phyloP scores from a whole-genome alignment of 2,797 vertebrate genomes.

The Scolopax rusticola region DNA sequence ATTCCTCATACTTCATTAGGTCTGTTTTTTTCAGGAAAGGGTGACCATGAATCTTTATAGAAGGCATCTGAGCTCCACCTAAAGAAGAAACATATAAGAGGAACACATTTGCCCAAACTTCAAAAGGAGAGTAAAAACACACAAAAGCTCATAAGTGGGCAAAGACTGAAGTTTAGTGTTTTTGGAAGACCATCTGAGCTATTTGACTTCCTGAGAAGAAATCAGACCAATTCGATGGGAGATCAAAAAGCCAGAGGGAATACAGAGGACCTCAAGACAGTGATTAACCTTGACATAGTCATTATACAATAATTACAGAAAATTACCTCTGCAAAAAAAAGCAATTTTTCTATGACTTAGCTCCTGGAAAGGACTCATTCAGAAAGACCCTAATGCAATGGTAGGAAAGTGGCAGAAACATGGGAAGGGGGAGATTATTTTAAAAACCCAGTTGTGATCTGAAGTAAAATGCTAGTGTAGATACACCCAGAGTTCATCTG shows the following conservation, averaged over 20 bases:
- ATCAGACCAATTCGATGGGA: background rate
- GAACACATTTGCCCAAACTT: background rate
- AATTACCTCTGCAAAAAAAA: background rate
- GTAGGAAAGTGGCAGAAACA: background rate
- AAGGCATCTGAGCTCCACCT: background rate
- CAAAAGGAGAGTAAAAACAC: background rate
- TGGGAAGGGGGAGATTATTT: background rate
- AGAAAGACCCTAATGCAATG: background rate
- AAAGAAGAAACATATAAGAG: background rate
- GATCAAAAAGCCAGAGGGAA: background rate
- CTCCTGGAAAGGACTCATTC: background rate
- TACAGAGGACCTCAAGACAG: background rate
- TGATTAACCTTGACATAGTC: background rate
- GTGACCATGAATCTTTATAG: background rate
- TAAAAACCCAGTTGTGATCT: background rate
- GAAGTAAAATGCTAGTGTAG: background rate
- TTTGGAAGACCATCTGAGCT: background rate
- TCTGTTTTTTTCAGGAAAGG: background rate
- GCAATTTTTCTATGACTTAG: background rate
- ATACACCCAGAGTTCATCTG: background rate
- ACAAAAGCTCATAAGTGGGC: background rate
- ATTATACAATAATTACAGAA: background rate
- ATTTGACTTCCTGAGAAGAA: background rate
- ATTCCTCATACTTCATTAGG: background rate
- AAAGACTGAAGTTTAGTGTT: background rate